These are phyloP conservation scores for Philereme transversata DNA, from an alignment of 2,888 invertebrate genomes.

Conservation along the genomic window DNA sequence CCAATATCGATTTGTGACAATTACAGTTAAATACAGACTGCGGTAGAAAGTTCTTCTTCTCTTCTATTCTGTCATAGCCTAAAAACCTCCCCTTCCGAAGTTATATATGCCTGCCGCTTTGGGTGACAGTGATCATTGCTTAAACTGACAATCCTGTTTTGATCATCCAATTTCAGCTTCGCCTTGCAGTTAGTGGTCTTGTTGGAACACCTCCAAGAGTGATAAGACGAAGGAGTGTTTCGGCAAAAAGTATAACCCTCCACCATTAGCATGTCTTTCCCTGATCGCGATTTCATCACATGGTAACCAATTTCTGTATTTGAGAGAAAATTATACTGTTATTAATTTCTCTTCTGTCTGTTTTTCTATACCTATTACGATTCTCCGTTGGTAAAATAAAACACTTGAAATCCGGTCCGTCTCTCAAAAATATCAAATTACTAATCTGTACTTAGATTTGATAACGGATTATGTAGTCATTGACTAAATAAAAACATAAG, in stretches of 20 bases:
- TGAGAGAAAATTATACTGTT: neutral
- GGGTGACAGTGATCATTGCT: slow-evolving; percentile 13
- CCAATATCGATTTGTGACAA: no score
- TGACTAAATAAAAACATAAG: no score
- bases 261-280: neutral
- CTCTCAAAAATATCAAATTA: no score
- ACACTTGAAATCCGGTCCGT: no score
- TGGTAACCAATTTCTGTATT: neutral
- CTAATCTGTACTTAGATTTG: no score
- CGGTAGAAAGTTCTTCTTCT: no score
- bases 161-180: slow-evolving; percentile 9
- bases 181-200: slow-evolving; percentile 17
- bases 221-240: neutral
- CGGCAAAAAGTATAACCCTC: slow-evolving; percentile 22
- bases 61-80: no score
- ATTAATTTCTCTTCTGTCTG: neutral
- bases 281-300: slow-evolving; percentile 6
- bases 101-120: slow-evolving; percentile 5
- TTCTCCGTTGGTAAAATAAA: no score
- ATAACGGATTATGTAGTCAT: no score
- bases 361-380: no score
- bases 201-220: slow-evolving; percentile 21
- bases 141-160: slow-evolving; percentile 6
- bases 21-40: no score
- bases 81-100: neutral